Base-by-base conservation (phyloP, 2,888 invertebrate species). In the Dinocampus coccinellae region DNA sequence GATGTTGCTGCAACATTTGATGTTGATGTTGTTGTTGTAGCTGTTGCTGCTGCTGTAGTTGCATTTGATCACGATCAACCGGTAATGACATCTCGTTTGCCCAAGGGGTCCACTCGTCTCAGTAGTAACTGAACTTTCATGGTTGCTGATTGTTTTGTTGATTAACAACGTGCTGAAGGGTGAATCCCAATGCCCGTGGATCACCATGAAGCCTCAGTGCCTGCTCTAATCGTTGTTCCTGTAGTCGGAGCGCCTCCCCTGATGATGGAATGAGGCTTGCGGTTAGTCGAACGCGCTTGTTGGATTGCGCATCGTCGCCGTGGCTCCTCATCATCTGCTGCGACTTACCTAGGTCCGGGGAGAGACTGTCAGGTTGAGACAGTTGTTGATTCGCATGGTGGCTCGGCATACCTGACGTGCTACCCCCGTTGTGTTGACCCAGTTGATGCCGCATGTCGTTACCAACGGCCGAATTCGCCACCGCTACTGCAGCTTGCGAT, bases 91-190 rank as follows among this genome's bases (percentile, higher is more conserved):
- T 80, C 29, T 85, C 85, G 73, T 82, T 78, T 82, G 86, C 80
- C 87, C 87, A 87, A 86, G 86, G 82, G 87, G 87, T 85, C 87
- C 87, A 87, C 87, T 87, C 87, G 83, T 87, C 90, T 93, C 93
- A 93, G 93, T 93, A 93, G 91, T 93, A 93, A 90, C 90, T 92
- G 89, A 93, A 93, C 89, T 93, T 93, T 94, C 94, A 94, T 92
- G 94, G 92, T 84, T 88, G 89, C 82, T 88, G 89, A 75, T 86
- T 86, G 77, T 84, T 87, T 75, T 88, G 90, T 84, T 92, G 92
- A 87, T 84, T 91, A 89, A 87, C 86, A 61, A 87, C 87, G 80
- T 87, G 87, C 79, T 87, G 87, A 76, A 94, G 88, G 80, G 94
- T 92, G 85, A 95, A 95, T 60, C 94, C 94, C 75, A 95, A 88